Evolutionary conservation across 2,113 vertebrate genomes (phyloP).

Genomic region (Platysteira castanea): DNA sequence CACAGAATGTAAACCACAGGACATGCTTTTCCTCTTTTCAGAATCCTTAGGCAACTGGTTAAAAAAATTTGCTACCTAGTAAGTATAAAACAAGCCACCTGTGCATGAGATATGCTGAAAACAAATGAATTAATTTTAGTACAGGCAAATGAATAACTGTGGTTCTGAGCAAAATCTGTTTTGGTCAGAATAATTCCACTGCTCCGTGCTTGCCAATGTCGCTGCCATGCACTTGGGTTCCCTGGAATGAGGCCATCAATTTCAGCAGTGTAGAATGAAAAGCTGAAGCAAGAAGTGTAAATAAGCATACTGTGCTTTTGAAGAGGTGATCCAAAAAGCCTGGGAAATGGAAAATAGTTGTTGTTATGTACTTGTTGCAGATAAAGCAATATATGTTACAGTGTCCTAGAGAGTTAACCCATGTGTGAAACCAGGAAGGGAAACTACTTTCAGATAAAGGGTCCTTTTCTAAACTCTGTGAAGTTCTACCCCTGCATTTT

Average conservation of each 20-base stretch:
- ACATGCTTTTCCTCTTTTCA: background rate
- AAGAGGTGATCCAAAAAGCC: slow-evolving; percentile 33
- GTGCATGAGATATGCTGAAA: background rate
- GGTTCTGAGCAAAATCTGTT: background rate
- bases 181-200: background rate
- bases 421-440: background rate
- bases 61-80: background rate
- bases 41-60: background rate
- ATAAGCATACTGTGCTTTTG: slow-evolving; percentile 17
- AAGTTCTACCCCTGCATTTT: background rate
- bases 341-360: slow-evolving; percentile 32
- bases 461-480: background rate
- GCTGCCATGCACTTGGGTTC: background rate
- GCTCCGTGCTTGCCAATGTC: background rate
- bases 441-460: background rate
- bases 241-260: background rate
- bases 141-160: background rate
- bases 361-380: slow-evolving; percentile 5
- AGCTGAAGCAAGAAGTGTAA: slow-evolving; percentile 26
- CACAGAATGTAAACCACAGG: background rate
- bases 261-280: slow-evolving; percentile 14
- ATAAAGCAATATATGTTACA: slow-evolving; percentile 35
- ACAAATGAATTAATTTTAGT: background rate
- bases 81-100: background rate
- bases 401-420: background rate